Conservation (phyloP, 2,888 invertebrate genomes). For the Alviniconcha strummeri region DNA sequence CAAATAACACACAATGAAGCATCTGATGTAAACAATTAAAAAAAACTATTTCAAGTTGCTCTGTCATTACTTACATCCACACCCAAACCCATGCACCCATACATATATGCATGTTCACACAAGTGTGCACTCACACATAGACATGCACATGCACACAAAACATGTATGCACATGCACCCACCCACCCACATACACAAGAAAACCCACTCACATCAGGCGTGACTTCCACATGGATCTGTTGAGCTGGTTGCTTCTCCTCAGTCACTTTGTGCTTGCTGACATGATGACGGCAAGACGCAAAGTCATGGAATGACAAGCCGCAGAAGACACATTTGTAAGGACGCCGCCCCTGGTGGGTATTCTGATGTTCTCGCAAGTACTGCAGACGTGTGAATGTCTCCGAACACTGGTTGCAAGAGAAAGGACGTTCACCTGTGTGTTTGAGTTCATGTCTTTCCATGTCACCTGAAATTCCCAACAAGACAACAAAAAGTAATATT, state of each 20-base stretch:
- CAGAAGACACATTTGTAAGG: conserved; percentile 72
- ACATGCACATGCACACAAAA: background rate
- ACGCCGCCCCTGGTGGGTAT: conserved; percentile 70
- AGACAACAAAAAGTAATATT: too few relatives aligned
- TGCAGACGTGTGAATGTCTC: conserved; percentile 73
- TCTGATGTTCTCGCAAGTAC: conserved; percentile 73
- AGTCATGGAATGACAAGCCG: conserved; percentile 64
- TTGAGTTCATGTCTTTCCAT: conserved; percentile 69
- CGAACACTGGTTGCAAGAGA: conserved; percentile 69
- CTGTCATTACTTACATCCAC: background rate
- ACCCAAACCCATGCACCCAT: background rate
- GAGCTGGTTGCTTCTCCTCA: background rate
- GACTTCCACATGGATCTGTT: conserved; percentile 11
- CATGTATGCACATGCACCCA: background rate
- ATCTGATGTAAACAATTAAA: too few relatives aligned
- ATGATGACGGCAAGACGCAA: conserved; percentile 66
- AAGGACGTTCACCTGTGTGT: conserved; percentile 73
- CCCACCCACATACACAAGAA: conserved; percentile 12
- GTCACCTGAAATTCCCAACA: conserved; percentile 64
- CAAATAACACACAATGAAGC: too few relatives aligned
- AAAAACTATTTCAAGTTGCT: too few relatives aligned
- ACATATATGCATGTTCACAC: background rate
- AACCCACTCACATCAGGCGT: conserved; percentile 7
- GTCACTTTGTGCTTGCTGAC: conserved; percentile 53
- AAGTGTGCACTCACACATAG: too few relatives aligned